These are phyloP conservation scores for Heliconius eleuchia DNA, from an alignment of 1,140 invertebrate species.

Conservation along the genomic window DNA sequence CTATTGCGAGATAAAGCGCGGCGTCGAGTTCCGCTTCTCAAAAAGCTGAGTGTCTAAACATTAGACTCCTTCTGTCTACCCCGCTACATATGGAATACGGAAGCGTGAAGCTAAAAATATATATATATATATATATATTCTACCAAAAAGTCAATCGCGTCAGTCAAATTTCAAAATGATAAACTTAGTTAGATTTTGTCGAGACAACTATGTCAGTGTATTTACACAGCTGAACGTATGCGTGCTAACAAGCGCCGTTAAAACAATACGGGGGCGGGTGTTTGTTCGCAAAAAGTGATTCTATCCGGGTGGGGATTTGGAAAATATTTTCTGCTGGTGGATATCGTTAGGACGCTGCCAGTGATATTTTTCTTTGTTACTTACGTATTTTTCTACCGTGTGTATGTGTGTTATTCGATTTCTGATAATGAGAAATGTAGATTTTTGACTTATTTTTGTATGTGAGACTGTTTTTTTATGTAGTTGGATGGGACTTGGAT, in stretches of 20 bases:
- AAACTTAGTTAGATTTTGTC: constrained; percentile 20
- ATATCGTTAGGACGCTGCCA: constrained; percentile 17
- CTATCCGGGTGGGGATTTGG: constrained; percentile 40
- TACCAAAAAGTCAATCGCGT: constrained; percentile 2
- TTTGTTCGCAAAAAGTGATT: constrained; percentile 44
- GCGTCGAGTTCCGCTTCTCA: too few species aligned
- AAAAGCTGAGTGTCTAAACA: too few species aligned
- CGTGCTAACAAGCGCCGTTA: constrained; percentile 43
- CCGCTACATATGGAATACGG: too few species aligned
- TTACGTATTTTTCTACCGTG: constrained; percentile 12
- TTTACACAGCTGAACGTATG: constrained; percentile 39
- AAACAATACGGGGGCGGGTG: constrained; percentile 39
- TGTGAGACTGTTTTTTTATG: too few species aligned
- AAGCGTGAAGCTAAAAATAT: background rate
- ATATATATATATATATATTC: background rate
- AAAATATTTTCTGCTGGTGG: constrained; percentile 27
- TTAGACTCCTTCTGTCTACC: too few species aligned
- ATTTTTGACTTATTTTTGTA: background rate
- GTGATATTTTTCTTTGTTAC: constrained; percentile 23
- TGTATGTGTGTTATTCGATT: constrained; percentile 1
- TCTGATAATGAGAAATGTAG: background rate
- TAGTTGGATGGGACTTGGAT: background rate
- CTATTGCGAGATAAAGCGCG: too few species aligned
- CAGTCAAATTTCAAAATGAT: constrained; percentile 3
- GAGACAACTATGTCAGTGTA: constrained; percentile 38